Evolutionary conservation across 2,113 vertebrate species (phyloP), one percentile per base, ranked within the genome.

Genomic region (Hymenochirus boettgeri): DNA sequence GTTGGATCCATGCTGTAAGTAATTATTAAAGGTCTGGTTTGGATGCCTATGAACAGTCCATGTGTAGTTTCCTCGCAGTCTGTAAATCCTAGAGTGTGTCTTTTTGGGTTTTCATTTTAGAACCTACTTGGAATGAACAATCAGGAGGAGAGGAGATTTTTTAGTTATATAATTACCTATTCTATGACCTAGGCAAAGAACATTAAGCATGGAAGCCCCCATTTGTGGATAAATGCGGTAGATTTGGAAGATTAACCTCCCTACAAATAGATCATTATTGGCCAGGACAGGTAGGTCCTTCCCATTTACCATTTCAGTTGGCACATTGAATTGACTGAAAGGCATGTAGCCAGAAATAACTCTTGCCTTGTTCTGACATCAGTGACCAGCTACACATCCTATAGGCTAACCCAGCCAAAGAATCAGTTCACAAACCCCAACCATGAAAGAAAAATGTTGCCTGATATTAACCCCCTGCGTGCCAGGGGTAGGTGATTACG

Each of bases 261-360:
- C 29, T 13, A 37, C 31, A 29, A 57, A 57, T 57, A 31, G 19
- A 18, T 29, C 54, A 35, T 18, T 10, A 19, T 29, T 48, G 22
- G 6, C 19, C 9, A 7, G 17, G 24, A 8, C 13, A 19, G 46
- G 46, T 21, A 48, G 39, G 3, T 15, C 17, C 26, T 51, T 31
- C 42, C 63, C 54, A 19, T 24, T 2, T 25, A 24, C 54, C 21
- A 18, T 58, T 46, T 67, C 64, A 52, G 23, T 57, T 67, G 56
- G 64, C 64, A 67, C 55, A 27, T 18, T 21, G 5, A 27, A 27
- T 18, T 21, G 5, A 27, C 22, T 21, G 47, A 23, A 11, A 52
- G 64, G 64, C 64, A 59, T 22, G 56, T 35, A 24, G 46, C 55
- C 64, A 67, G 64, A 27, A 67, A 67, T 67, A 67, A 59, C 64